Base-by-base conservation (phyloP, 2,113 vertebrate genomes). In the Rhagologus leucostigma region DNA sequence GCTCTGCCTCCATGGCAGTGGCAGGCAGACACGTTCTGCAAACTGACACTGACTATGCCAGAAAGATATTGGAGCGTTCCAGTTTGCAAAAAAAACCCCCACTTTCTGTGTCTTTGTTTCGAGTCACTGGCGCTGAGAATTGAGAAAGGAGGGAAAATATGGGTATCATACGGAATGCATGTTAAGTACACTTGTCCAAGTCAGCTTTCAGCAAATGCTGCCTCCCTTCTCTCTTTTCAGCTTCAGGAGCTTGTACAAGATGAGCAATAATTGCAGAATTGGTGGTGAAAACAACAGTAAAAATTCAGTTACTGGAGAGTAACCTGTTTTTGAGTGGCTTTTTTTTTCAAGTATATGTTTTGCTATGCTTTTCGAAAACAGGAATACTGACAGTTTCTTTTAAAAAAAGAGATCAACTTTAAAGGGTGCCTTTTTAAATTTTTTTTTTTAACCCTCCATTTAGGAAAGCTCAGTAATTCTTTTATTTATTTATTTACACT, bases 1-100 rank as follows among this genome's bases (percentile, higher is more conserved):
- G 92, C 94, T 84, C 60, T 97, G 93, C 95, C 92, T 86, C 59
- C 56, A 33, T 52, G 69, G 65, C 74, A 84, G 32, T 85, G 55
- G 64, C 53, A 96, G 67, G 29, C 75, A 95, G 65, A 30, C 89
- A 57, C 70, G n/a, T 39, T 32, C 10, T 91, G 70, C 83, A 86
- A 59, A 59, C 78, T 78, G 89, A 95, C 44, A 88, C 29, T 87
- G 68, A 52, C 84, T 91, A 27, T 37, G 77, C 87, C 64, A 82
- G 60, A 87, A 68, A 94, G 50, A 82, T 80, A 81, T 63, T 70
- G 71, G 53, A 95, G 75, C 86, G 12, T 69, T 83, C 32, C 56
- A 14, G 24, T 83, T 87, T 65, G 37, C 11, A 56, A 52, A 80
- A 81, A 53, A 42, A 44, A 2, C 5, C 2, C 24, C 17, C 46